Conservation (phyloP, 2,888 invertebrate species). For the Hemithea aestivaria region DNA sequence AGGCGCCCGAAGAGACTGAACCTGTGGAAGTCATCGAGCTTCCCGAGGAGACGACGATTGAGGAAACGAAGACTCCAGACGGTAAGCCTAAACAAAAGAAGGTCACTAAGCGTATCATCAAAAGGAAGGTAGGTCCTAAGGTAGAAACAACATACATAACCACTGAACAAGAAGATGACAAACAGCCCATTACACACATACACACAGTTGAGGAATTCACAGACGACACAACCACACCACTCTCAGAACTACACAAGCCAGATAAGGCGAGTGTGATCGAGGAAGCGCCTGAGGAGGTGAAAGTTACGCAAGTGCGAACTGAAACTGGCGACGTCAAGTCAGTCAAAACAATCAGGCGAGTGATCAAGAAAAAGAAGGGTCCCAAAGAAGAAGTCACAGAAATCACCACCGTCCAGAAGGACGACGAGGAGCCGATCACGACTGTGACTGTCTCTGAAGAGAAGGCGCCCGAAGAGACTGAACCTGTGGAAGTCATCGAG, state of each 20-base stretch:
- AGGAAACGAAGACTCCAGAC: slow-evolving; percentile 26
- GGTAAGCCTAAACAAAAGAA: slow-evolving; percentile 38
- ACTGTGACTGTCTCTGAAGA: slow-evolving; percentile 50
- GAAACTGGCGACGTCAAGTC: slow-evolving; percentile 37
- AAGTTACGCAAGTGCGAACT: slow-evolving; percentile 25
- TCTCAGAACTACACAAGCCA: slow-evolving; percentile 15
- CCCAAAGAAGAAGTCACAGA: slow-evolving; percentile 31
- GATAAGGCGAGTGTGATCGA: slow-evolving; percentile 35
- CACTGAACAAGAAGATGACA: slow-evolving; percentile 35
- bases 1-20: too few relatives aligned
- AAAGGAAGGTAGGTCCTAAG: slow-evolving; percentile 29
- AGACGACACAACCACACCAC: slow-evolving; percentile 33
- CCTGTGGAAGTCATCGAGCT: slow-evolving; percentile 19
- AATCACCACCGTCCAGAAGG: slow-evolving; percentile 25
- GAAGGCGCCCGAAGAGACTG: slow-evolving; percentile 1
- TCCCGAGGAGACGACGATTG: slow-evolving; percentile 33
- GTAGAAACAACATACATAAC: slow-evolving; percentile 31
- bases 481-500: slow-evolving; percentile 12
- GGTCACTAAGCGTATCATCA: slow-evolving; percentile 47
- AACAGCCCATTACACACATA: slow-evolving; percentile 55
- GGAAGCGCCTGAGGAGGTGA: slow-evolving; percentile 24
- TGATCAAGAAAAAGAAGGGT: slow-evolving; percentile 34
- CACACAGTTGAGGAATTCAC: slow-evolving; percentile 47
- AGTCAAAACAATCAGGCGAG: slow-evolving; percentile 37
- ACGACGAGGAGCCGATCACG: slow-evolving; percentile 31